A percentile compares a stretch with the other conserved stretches of the same genome.
phyloP scores from a whole-genome alignment of 2,888 invertebrate genomes.

The Acrobasis repandana region DNA sequence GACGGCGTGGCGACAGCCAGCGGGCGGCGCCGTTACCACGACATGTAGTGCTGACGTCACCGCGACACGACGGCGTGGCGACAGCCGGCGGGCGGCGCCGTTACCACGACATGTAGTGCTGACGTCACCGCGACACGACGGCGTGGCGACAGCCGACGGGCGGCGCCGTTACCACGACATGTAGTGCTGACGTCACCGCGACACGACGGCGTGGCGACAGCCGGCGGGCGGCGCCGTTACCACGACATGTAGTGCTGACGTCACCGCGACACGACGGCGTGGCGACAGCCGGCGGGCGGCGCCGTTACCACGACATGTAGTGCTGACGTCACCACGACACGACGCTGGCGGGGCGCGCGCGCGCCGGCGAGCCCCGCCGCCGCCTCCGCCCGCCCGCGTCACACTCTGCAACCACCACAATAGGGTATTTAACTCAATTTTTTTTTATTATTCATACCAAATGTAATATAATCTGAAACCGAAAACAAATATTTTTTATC shows the following conservation, averaged over 20 bases:
- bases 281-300: neutral
- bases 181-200: slow-evolving; percentile 6
- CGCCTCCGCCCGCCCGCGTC: too few species aligned
- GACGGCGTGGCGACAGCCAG: slow-evolving; percentile 15
- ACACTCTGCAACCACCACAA: too few species aligned
- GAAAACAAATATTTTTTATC: too few species aligned
- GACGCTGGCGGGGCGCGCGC: slow-evolving; percentile 19
- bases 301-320: slow-evolving; percentile 14
- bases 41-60: slow-evolving; percentile 12
- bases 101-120: too few species aligned
- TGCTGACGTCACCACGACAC: slow-evolving; percentile 7
- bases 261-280: slow-evolving; percentile 9
- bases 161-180: neutral
- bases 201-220: slow-evolving; percentile 13
- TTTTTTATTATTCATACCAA: too few species aligned
- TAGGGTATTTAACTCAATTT: too few species aligned
- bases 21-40: slow-evolving; percentile 2
- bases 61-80: slow-evolving; percentile 12
- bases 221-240: slow-evolving; percentile 3
- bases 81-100: too few species aligned
- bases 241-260: slow-evolving; percentile 5
- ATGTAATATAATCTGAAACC: too few species aligned
- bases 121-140: slow-evolving; percentile 14
- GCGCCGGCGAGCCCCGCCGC: too few species aligned
- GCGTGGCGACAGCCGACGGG: too few species aligned